phyloP scores from a whole-genome alignment of 30 jellyfish, hydroid and myxozoan species.

The Nemopilema nomurai region DNA sequence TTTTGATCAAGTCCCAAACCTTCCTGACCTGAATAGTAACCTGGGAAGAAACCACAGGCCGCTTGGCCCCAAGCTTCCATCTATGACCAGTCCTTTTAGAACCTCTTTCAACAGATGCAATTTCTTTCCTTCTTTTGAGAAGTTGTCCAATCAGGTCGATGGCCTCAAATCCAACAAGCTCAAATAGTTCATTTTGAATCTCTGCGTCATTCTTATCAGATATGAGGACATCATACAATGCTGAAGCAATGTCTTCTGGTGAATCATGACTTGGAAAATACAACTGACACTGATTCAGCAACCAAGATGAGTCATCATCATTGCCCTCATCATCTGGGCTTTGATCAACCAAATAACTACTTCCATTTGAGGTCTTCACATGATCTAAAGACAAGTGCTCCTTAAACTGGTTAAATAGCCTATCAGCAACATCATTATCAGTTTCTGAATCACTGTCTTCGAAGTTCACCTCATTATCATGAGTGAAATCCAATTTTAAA shows the following conservation, averaged over 20 bases:
- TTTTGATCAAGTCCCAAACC: too few relatives aligned
- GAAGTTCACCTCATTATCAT: not conserved
- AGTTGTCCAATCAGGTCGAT: constrained; percentile 80
- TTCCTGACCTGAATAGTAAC: constrained; percentile 89
- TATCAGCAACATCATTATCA: constrained; percentile 56
- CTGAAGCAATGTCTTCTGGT: constrained; percentile 63
- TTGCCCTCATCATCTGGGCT: not conserved
- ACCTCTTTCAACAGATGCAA: constrained; percentile 33
- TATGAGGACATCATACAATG: constrained; percentile 71
- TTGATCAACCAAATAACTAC: not conserved
- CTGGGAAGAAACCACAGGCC: constrained; percentile 76
- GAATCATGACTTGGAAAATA: constrained; percentile 72
- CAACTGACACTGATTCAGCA: constrained; percentile 64
- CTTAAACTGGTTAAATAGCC: constrained; percentile 60
- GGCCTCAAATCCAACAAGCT: constrained; percentile 94
- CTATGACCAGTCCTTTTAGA: not conserved
- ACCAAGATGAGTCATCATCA: constrained; percentile 63
- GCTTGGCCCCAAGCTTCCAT: not conserved
- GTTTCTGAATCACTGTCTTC: constrained; percentile 68
- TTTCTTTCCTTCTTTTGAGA: constrained; percentile 70
- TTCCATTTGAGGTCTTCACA: constrained; percentile 9
- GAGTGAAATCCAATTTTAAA: constrained; percentile 51
- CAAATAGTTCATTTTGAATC: constrained; percentile 92
- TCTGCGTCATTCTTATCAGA: constrained; percentile 75
- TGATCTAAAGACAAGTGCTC: constrained; percentile 58